These are phyloP conservation scores for Parauchenoglanis punctatus DNA, from an alignment of 2,797 vertebrate genomes.

Conservation along the genomic window DNA sequence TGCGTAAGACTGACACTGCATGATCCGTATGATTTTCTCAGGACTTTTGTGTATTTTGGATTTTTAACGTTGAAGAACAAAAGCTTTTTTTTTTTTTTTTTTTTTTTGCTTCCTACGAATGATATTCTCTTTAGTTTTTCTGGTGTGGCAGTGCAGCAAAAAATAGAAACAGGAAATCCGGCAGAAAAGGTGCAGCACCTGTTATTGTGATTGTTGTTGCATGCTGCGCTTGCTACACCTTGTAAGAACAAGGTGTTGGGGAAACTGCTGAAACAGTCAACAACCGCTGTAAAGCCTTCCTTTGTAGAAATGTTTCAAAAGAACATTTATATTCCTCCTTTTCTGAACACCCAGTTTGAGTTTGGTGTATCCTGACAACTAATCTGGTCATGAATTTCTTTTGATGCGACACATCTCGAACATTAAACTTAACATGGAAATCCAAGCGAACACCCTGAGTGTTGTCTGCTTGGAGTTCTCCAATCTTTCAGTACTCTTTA, in stretches of 20 bases:
- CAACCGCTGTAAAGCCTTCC: not conserved
- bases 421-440: not conserved
- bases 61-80: no score
- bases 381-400: not conserved
- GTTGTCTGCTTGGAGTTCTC: not conserved
- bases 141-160: not conserved
- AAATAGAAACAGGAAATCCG: not conserved
- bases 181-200: not conserved
- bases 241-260: not conserved
- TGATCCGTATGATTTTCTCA: not conserved
- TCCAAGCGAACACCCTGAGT: not conserved
- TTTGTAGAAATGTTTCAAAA: not conserved
- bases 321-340: not conserved
- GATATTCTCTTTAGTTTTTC: not conserved
- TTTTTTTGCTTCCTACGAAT: not conserved
- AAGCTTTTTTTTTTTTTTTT: no score
- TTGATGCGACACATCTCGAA: not conserved
- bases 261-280: not conserved
- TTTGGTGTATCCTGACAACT: not conserved
- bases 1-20: not conserved
- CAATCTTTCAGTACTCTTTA: not conserved
- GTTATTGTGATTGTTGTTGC: no score
- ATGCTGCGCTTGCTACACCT: not conserved
- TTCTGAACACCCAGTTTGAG: not conserved
- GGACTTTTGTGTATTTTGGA: not conserved